Percentiles rank a stretch among this genome's conserved stretches.
Conservation (phyloP, 2,888 invertebrate species). For the Maniola hyperantus region DNA sequence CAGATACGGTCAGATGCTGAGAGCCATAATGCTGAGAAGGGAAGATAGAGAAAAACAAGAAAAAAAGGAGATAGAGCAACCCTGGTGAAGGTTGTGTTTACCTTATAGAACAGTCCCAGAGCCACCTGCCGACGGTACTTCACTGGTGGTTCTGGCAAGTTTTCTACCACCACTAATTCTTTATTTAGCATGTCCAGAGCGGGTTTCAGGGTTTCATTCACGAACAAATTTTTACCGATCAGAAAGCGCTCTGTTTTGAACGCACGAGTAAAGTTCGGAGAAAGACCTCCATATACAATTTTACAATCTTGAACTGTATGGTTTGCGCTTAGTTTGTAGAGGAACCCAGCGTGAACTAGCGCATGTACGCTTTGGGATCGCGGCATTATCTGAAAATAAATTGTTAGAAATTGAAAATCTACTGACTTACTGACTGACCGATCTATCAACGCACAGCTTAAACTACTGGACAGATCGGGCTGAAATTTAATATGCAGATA, state of each 20-base stretch:
- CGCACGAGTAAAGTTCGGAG: slow-evolving; percentile 63
- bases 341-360: slow-evolving; percentile 88
- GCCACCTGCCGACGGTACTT: slow-evolving; percentile 83
- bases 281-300: slow-evolving; percentile 81
- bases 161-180: slow-evolving; percentile 53
- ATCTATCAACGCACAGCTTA: no score
- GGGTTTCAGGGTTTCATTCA: slow-evolving; percentile 66
- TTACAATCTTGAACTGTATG: slow-evolving; percentile 64
- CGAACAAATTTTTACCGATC: slow-evolving; percentile 58
- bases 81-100: slow-evolving; percentile 45
- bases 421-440: no score
- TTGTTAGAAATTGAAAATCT: neutral
- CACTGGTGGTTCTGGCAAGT: slow-evolving; percentile 80
- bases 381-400: slow-evolving; percentile 84
- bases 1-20: no score
- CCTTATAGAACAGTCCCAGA: slow-evolving; percentile 84
- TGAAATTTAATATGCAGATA: no score
- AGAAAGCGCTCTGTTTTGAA: slow-evolving; percentile 71
- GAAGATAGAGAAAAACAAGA: neutral
- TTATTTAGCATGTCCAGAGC: slow-evolving; percentile 49
- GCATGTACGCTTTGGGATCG: slow-evolving; percentile 88
- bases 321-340: slow-evolving; percentile 61
- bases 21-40: no score
- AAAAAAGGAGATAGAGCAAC: no score
- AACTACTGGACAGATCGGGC: no score